Conservation (phyloP, 1,140 invertebrate genomes). For the Leptinotarsa undecemlineata region DNA sequence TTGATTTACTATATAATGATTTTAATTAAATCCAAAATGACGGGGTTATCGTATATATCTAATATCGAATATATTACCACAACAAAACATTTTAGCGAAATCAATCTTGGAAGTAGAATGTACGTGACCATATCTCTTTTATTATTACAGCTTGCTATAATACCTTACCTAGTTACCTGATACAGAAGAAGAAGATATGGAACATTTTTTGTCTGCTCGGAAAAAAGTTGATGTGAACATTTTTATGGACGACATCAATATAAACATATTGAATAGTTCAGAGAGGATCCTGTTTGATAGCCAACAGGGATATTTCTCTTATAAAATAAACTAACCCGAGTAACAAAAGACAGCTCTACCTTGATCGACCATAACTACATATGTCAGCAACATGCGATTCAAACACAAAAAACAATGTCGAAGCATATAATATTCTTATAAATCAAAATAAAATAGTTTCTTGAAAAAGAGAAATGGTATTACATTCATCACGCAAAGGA, state of each 20-base stretch:
- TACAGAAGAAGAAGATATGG: not conserved
- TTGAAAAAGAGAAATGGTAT: constrained; percentile 2
- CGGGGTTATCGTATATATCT: constrained; percentile 20
- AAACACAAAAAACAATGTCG: not conserved
- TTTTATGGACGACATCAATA: not conserved
- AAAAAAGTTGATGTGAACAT: not conserved
- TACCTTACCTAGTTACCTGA: not conserved
- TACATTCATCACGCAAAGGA: not conserved
- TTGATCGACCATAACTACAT: constrained; percentile 24
- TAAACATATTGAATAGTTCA: too few relatives aligned
- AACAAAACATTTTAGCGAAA: constrained; percentile 9
- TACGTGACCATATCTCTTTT: not conserved
- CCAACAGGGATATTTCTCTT: not conserved
- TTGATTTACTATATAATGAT: constrained; percentile 26
- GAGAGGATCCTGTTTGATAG: not conserved
- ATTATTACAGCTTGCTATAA: not conserved
- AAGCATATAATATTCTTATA: not conserved
- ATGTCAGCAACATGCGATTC: not conserved
- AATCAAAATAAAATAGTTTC: constrained; percentile 3
- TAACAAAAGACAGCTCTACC: not conserved
- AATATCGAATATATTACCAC: not conserved
- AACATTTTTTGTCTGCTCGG: constrained; percentile 1
- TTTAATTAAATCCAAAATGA: constrained; percentile 22
- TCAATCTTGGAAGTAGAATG: constrained; percentile 4
- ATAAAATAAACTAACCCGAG: constrained; percentile 16